phyloP scores from a whole-genome alignment of 2,113 vertebrate genomes.

The Ciconia boyciana region DNA sequence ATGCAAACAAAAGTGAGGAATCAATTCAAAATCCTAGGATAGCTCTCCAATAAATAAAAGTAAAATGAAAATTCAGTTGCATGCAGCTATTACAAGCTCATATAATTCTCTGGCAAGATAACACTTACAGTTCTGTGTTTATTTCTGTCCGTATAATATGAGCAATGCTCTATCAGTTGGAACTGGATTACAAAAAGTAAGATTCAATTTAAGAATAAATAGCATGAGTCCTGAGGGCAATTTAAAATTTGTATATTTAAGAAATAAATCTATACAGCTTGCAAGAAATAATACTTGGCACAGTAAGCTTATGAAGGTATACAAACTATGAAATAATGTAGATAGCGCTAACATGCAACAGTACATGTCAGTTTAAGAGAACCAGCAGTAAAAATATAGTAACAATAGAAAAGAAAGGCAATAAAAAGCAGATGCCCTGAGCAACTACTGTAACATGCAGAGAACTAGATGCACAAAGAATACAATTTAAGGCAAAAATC shows the following conservation, averaged over 20 bases:
- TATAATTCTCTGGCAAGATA: neutral
- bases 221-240: conserved; percentile 6
- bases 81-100: neutral
- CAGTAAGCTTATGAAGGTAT: conserved; percentile 5
- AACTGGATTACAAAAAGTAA: conserved; percentile 43
- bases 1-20: conserved; percentile 30
- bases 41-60: neutral
- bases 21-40: neutral
- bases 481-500: neutral
- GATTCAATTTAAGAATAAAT: conserved; percentile 50
- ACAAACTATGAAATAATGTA: conserved; percentile 15
- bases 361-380: neutral
- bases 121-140: neutral
- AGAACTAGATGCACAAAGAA: neutral
- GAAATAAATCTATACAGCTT: conserved; percentile 17
- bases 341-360: neutral
- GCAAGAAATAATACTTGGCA: conserved; percentile 3
- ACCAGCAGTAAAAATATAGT: neutral
- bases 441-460: neutral
- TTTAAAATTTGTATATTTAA: conserved; percentile 48
- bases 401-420: neutral
- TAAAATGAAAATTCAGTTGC: neutral
- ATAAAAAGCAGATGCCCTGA: neutral
- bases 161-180: conserved; percentile 22
- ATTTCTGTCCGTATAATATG: conserved; percentile 26